Evolutionary conservation across 2,113 vertebrate genomes (phyloP), one percentile per base, ranked within the genome.

Genomic region (Ia io): DNA sequence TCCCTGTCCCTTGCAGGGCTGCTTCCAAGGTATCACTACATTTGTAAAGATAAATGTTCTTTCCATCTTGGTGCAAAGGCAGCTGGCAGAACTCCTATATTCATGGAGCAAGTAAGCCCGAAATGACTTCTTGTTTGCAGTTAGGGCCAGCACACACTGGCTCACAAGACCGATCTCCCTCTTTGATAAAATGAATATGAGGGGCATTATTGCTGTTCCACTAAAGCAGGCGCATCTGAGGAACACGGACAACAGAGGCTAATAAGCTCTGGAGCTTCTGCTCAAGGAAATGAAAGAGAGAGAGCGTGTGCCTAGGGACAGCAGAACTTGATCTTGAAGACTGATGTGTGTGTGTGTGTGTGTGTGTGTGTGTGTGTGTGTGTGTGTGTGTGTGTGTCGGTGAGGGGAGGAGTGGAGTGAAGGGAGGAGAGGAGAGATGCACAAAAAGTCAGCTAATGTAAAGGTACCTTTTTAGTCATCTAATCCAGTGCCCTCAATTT

Each of bases 271-370:
- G 44, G 85, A 69, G 88, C 71, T 91, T 92, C 82, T 61, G 67
- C 56, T 76, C 78, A 71, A 95, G 95, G 87, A 96, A 96, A 94
- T 92, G 92, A 95, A 78, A 93, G 67, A 63, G 20, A 61, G 56
- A 40, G 35, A 22, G 56, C 12, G 32, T 13, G 17, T 1, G 2
- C n/a, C 0, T 0, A 25, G 40, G 49, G 56, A 25, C 42, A 40
- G 59, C 22, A 25, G 63, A 9, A 47, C 3, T 63, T 56, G 74
- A 13, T 79, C 84, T 74, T 32, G 44, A 87, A 94, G 90, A 67
- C 4, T 32, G 73, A 59, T 3, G 4, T 5, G 37, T 0, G 0
- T 17, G 40, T 10, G 13, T 2, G 53, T 5, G 47, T n/a, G 42
- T 4, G 20, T n/a, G 40, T 44, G 59, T 11, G 44, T 25, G 73